Conservation (phyloP, 2,113 vertebrate species). For the Otis tarda region DNA sequence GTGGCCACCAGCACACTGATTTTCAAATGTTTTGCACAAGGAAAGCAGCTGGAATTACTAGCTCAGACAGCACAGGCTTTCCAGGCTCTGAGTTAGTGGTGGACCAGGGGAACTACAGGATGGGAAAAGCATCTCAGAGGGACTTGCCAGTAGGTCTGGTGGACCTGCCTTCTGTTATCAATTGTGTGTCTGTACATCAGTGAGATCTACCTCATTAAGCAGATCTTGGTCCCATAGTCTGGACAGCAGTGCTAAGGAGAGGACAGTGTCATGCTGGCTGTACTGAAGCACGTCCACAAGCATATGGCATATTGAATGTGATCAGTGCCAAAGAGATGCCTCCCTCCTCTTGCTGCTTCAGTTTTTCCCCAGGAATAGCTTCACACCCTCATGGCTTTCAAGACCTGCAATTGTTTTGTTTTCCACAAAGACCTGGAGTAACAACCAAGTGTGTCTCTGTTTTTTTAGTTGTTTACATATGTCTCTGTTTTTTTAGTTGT, state of each 20-base stretch:
- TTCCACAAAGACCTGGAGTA: background rate
- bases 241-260: background rate
- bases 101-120: background rate
- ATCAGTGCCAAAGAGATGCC: background rate
- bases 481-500: background rate
- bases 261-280: background rate
- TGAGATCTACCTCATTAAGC: background rate
- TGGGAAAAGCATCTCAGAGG: background rate
- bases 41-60: background rate
- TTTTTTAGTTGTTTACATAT: background rate
- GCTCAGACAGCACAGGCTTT: background rate
- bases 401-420: background rate
- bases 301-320: too few species aligned
- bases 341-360: background rate
- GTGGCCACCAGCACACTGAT: background rate
- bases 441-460: background rate
- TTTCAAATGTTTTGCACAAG: background rate
- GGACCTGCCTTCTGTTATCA: background rate
- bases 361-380: background rate
- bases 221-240: accelerated
- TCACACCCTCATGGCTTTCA: background rate
- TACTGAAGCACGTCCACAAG: background rate
- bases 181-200: too few species aligned
- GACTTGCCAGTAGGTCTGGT: background rate
- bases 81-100: background rate